Evolutionary conservation across 2,797 vertebrate genomes (phyloP), one percentile per base, ranked within the genome.

Genomic region (Megalops cyprinoides): DNA sequence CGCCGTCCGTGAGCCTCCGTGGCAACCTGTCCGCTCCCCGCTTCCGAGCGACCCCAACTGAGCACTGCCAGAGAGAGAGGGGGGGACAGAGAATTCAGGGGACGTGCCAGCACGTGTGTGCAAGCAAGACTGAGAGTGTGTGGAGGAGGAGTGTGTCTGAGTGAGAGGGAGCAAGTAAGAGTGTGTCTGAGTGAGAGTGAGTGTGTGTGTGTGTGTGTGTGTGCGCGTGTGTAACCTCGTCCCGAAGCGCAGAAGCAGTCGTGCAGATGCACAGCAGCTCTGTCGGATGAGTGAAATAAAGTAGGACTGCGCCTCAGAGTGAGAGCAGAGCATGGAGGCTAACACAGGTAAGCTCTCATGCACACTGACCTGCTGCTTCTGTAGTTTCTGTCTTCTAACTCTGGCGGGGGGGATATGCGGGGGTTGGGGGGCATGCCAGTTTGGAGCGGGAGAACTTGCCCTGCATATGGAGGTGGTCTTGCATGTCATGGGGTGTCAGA

Each of bases 301-400:
- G n/a, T 62, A 51, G 31, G 20, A 49, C 31, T n/a, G 4, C 18
- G 49, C 62, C 65, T 71, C 51, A 79, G 53, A 48, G 83, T 55
- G 82, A 46, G 79, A 60, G 74, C 34, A 34, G 80, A 84, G 79
- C 76, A 90, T 90, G 89, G 88, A 89, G 80, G 89, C 87, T 83
- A 82, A 84, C 76, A 89, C 86, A 88, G 89, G 89, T 89, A 87
- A 86, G 84, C 62, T 44, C n/a, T 60, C 53, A 25, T 42, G 9
- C 44, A 3, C 23, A 49, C 23, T 37, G 34, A 69, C 65, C 18
- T 69, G 65, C 2, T 42, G 60, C 60, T 34, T 14, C 12, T 62
- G n/a, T 10, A 10, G 10, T 34, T 4, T 65, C 20, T 69, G 15
- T 23, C 14, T 39, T 69, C 23, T 18, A 5, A 14, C 37, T 69